Percentiles rank a stretch among this genome's conserved stretches.
phyloP scores from a whole-genome alignment of 2,888 invertebrate species.

The Odontothrips loti region DNA sequence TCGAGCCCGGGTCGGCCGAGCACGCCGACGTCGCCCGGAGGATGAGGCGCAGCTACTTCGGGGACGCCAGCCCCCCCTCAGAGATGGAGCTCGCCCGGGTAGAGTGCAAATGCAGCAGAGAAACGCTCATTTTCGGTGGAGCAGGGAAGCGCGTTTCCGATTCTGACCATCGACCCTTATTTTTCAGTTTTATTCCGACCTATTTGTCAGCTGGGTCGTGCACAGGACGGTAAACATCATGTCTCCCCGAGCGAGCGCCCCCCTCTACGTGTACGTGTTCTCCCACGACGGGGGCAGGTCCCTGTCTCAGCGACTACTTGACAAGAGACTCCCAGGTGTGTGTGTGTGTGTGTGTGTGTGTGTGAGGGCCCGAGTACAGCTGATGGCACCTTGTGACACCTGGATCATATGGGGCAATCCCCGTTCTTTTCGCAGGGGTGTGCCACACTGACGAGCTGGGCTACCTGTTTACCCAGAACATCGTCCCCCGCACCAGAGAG shows the following conservation, averaged over 20 bases:
- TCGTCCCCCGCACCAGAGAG: conserved; percentile 32
- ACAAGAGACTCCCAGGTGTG: background rate
- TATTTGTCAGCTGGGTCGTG: background rate
- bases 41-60: background rate
- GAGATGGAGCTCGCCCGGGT: background rate
- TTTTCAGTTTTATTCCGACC: conserved; percentile 8
- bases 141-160: background rate
- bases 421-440: conserved; percentile 34
- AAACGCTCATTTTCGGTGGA: background rate
- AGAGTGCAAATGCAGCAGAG: background rate
- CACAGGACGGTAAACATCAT: background rate
- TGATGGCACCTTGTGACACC: background rate
- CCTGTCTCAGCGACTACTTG: background rate
- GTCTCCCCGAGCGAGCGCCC: background rate
- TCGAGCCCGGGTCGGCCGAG: conserved; percentile 25
- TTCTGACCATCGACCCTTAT: background rate
- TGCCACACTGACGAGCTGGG: conserved; percentile 37
- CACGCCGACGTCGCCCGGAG: background rate
- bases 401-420: background rate
- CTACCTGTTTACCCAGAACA: conserved; percentile 35
- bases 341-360: no score
- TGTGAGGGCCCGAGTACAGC: no score
- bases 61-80: background rate
- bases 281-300: background rate
- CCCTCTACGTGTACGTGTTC: background rate